These are phyloP conservation scores for Fratercula arctica DNA, from an alignment of 2,797 vertebrate genomes.

Conservation along the genomic window DNA sequence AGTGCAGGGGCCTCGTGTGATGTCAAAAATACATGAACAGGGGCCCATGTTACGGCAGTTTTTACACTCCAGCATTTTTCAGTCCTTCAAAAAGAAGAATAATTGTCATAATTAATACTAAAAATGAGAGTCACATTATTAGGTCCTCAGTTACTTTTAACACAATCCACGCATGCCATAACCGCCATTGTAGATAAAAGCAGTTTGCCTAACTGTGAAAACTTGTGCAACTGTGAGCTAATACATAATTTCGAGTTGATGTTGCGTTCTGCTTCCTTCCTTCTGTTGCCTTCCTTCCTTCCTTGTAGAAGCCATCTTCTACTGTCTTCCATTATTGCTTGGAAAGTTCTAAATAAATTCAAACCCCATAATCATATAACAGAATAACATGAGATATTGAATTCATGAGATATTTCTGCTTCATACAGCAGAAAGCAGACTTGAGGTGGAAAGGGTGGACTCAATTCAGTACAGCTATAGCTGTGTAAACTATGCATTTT, in stretches of 20 bases:
- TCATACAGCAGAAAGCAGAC: not conserved
- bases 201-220: not conserved
- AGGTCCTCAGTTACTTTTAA: not conserved
- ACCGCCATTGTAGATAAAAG: not conserved
- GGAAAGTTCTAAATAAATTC: not conserved
- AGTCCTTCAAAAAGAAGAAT: not conserved
- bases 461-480: not conserved
- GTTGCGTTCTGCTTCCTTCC: not conserved
- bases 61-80: not conserved
- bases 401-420: not conserved
- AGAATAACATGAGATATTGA: not conserved
- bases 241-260: not conserved
- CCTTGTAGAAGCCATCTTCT: not conserved
- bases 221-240: not conserved
- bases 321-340: not conserved
- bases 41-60: not conserved
- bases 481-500: not conserved
- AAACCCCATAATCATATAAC: not conserved
- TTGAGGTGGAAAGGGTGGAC: not conserved
- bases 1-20: not conserved
- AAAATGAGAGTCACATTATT: not conserved
- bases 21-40: not conserved
- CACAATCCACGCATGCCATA: not conserved
- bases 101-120: not conserved
- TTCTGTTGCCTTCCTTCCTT: not conserved